Conservation (phyloP, 2,888 invertebrate genomes). For the Cantharis rustica region DNA sequence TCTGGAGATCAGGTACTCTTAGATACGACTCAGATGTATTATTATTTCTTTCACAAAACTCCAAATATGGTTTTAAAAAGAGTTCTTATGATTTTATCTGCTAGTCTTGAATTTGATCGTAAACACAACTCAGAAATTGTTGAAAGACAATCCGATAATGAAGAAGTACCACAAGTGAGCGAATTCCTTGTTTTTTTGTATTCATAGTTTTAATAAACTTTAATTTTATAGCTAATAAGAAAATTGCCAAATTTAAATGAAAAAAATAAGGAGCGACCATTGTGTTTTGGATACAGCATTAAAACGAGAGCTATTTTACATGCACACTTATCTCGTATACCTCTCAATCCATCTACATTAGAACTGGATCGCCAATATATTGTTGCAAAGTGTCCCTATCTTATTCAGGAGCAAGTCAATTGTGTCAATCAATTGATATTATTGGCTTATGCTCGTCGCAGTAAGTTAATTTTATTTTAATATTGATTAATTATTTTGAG, state of each 20-base stretch:
- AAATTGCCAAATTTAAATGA: conserved; percentile 91
- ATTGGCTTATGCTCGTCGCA: conserved; percentile 86
- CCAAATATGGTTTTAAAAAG: conserved; percentile 94
- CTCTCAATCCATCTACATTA: conserved; percentile 75
- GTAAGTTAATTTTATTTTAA: conserved; percentile 59
- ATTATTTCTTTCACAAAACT: conserved; percentile 94
- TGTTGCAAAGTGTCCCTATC: conserved; percentile 88
- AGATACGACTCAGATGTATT: conserved; percentile 96
- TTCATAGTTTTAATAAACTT: background rate
- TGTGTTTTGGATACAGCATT: conserved; percentile 91
- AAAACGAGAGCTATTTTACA: conserved; percentile 94
- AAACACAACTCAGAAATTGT: conserved; percentile 92
- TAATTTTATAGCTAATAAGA: conserved; percentile 76
- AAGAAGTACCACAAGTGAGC: conserved; percentile 88
- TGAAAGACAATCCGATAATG: conserved; percentile 91
- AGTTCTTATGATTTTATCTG: conserved; percentile 95
- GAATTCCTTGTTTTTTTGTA: background rate
- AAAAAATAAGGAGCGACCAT: conserved; percentile 93
- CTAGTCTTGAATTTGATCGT: conserved; percentile 95
- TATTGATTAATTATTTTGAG: background rate
- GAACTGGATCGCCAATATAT: conserved; percentile 85
- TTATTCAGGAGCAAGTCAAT: conserved; percentile 97
- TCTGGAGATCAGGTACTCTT: conserved; percentile 96
- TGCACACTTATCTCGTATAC: conserved; percentile 89
- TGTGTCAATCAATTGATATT: conserved; percentile 93